A percentile compares a stretch with the other conserved stretches of the same genome.
These are phyloP conservation scores for Lasiurus cinereus DNA, from an alignment of 2,113 vertebrate genomes.

Conservation along the genomic window DNA sequence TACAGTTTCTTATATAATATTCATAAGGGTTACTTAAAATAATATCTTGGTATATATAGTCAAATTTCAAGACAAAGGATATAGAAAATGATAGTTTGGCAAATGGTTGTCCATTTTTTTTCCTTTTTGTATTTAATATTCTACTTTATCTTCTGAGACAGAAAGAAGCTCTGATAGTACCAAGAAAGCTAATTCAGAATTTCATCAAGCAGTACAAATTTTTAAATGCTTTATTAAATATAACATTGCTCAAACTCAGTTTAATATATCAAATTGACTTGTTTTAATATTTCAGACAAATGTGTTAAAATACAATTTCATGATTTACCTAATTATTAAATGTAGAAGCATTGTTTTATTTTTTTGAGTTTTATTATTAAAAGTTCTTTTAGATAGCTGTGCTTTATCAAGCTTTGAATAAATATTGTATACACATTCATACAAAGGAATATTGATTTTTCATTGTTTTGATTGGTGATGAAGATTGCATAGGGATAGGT, in stretches of 20 bases:
- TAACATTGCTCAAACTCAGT: slow-evolving; percentile 34
- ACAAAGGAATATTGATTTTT: background rate
- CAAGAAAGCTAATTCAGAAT: slow-evolving; percentile 26
- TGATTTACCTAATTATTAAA: background rate
- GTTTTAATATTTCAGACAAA: slow-evolving; percentile 42
- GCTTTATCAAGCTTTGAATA: background rate
- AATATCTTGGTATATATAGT: background rate
- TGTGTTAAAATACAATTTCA: slow-evolving; percentile 21
- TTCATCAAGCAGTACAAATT: background rate
- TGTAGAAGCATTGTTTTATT: background rate
- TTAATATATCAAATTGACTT: slow-evolving; percentile 8
- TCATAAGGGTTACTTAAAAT: background rate
- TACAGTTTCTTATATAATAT: background rate
- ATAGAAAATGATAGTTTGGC: background rate
- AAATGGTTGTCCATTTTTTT: background rate
- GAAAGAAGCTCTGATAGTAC: background rate
- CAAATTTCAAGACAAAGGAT: slow-evolving; percentile 4
- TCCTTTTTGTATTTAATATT: slow-evolving; percentile 24
- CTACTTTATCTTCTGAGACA: background rate
- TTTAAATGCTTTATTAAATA: slow-evolving; percentile 24
- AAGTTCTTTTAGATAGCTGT: background rate
- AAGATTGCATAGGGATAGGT: background rate
- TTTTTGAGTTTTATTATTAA: slow-evolving; percentile 23
- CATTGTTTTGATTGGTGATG: background rate
- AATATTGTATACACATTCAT: background rate